Evolutionary conservation across 2,888 invertebrate genomes (phyloP).

Genomic region (Plagiodera versicolora): DNA sequence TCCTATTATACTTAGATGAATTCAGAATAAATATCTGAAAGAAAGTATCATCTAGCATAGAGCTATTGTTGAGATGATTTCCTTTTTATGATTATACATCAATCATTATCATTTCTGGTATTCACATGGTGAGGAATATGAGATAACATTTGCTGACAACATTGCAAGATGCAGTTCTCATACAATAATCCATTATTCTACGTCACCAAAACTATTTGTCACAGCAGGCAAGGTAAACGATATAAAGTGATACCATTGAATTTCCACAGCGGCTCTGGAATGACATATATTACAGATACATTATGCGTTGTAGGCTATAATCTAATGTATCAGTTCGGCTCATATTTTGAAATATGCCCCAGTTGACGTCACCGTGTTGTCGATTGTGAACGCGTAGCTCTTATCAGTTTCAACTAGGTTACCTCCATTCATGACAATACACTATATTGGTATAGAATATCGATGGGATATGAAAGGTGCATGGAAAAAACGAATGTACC

Average conservation of each 20-base stretch:
- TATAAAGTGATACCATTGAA: background rate
- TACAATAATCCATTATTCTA: no score
- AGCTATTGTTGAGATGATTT: no score
- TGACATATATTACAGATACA: background rate
- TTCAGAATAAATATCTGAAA: no score
- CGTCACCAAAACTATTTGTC: no score
- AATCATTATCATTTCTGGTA: no score
- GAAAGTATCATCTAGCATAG: no score
- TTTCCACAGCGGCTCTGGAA: background rate
- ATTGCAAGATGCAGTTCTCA: no score
- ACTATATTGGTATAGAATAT: background rate
- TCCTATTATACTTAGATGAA: no score
- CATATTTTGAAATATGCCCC: constrained; percentile 16
- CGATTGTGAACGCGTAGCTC: constrained; percentile 19
- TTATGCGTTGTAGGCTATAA: background rate
- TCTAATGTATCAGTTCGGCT: constrained; percentile 4
- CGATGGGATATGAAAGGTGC: constrained; percentile 13
- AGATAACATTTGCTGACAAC: no score
- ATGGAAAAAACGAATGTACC: background rate
- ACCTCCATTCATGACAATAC: constrained; percentile 18
- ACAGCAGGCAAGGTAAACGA: background rate
- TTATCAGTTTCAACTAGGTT: constrained; percentile 19
- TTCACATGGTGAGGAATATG: no score
- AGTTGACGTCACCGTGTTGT: constrained; percentile 16
- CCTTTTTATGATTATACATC: no score